Conservation (phyloP, 2,113 vertebrate species). For the Heteronetta atricapilla region DNA sequence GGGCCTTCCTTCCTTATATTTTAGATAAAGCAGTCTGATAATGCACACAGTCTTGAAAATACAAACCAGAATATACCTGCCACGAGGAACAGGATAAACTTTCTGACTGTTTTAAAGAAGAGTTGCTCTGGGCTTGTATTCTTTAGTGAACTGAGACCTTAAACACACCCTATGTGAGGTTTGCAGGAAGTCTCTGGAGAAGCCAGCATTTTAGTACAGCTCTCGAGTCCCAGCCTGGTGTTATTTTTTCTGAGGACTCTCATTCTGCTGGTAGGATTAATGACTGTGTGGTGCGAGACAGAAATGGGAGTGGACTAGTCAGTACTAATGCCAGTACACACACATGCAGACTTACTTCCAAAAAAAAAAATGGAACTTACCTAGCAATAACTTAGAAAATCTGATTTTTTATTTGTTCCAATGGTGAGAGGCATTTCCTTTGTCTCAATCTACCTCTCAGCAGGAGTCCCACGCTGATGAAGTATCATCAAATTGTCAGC, state of each 20-base stretch:
- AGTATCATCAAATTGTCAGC: constrained; percentile 79
- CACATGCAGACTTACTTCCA: neutral
- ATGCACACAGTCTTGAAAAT: neutral
- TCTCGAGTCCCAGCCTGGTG: neutral
- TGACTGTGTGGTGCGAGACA: neutral
- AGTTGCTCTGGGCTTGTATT: neutral
- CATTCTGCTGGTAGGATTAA: neutral
- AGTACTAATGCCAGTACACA: neutral
- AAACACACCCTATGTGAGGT: neutral
- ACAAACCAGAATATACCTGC: neutral
- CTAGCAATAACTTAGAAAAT: constrained; percentile 36
- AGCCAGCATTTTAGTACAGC: neutral
- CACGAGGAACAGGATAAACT: neutral
- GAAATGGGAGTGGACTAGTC: neutral
- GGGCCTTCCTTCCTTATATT: neutral
- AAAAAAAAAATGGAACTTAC: constrained; percentile 20
- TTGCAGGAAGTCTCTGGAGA: neutral
- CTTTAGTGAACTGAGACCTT: neutral
- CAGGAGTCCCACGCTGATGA: constrained; percentile 76
- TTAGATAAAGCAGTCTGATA: neutral
- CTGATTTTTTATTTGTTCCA: constrained; percentile 67
- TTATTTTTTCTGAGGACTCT: neutral
- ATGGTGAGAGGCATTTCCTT: constrained; percentile 72
- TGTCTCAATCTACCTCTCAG: constrained; percentile 76
- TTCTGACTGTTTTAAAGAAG: neutral